Evolutionary conservation across 2,888 invertebrate genomes (phyloP).

Genomic region (Julus scandinavius): DNA sequence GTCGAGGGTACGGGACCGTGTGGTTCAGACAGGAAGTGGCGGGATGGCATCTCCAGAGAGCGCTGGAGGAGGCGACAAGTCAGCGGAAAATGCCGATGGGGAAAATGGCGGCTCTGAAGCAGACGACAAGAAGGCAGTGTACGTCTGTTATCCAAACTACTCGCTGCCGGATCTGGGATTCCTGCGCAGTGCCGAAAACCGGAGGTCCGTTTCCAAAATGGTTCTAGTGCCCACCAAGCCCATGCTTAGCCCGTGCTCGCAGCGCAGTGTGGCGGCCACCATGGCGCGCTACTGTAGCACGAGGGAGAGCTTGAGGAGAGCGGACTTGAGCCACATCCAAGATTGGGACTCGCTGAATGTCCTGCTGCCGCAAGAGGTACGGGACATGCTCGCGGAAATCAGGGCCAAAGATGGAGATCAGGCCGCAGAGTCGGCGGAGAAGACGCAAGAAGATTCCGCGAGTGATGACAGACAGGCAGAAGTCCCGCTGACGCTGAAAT

Average conservation of each 20-base stretch:
- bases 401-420: neutral
- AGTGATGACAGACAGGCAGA: slow-evolving; percentile 48
- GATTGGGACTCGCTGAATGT: slow-evolving; percentile 95
- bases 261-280: slow-evolving; percentile 50
- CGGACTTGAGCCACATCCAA: slow-evolving; percentile 84
- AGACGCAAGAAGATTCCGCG: neutral
- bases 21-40: neutral
- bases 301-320: slow-evolving; percentile 72
- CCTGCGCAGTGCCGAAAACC: slow-evolving; percentile 70
- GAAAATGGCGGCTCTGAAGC: slow-evolving; percentile 48
- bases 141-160: slow-evolving; percentile 90
- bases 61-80: neutral
- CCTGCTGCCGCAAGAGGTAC: slow-evolving; percentile 85
- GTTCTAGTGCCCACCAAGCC: slow-evolving; percentile 49
- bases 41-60: no score
- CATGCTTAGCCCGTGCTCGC: neutral
- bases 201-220: slow-evolving; percentile 61
- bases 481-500: slow-evolving; percentile 71
- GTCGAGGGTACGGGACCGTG: slow-evolving; percentile 19
- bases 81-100: neutral
- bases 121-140: slow-evolving; percentile 72
- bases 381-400: slow-evolving; percentile 77
- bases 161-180: slow-evolving; percentile 89
- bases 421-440: neutral
- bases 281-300: slow-evolving; percentile 69